Evolutionary conservation across 2,888 invertebrate species (phyloP), one percentile per base, ranked within the genome.

Genomic region (Drosophila demipolita): DNA sequence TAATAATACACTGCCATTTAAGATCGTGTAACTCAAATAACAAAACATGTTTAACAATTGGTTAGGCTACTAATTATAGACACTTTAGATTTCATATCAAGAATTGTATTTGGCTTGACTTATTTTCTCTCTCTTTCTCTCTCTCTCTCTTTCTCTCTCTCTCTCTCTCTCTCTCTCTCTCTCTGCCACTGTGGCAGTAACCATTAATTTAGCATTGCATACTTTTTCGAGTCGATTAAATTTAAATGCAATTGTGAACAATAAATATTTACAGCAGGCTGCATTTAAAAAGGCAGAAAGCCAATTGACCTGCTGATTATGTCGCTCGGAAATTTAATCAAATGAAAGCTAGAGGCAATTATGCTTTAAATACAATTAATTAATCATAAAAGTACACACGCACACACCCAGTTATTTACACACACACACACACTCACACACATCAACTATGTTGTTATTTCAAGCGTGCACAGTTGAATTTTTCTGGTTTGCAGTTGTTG

Each of bases 291-390:
- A 74, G 66, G 58, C 80, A 84, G 63, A 68, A 85, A 89, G 86
- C 83, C 85, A 89, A 82, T 69, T 90, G 87, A 90, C 83, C 85
- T 78, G 73, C 60, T 63, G 71, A 84, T 74, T 87, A 83, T 74
- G 74, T 67, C 58, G 64, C 66, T 63, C 53, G 65, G 72, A 84
- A 89, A 90, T 90, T 90, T 87, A 87, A 90, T 87, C 90, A 89
- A 87, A 89, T 84, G 79, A 87, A 90, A 83, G 90, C 87, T 88
- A 88, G 83, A 82, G 90, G 90, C 88, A 83, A 83, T 90, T 88
- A 89, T 83, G 76, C 90, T 89, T 87, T 88, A 90, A 90, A 90
- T 85, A 83, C 83, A 87, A 87, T 90, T 89, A 88, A 88, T 88
- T 90, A 85, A 88, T 88, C 88, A 90, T 82, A 75, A 81, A 81